phyloP scores from a whole-genome alignment of 2,797 vertebrate species.

The Notolepis coatsorum region DNA sequence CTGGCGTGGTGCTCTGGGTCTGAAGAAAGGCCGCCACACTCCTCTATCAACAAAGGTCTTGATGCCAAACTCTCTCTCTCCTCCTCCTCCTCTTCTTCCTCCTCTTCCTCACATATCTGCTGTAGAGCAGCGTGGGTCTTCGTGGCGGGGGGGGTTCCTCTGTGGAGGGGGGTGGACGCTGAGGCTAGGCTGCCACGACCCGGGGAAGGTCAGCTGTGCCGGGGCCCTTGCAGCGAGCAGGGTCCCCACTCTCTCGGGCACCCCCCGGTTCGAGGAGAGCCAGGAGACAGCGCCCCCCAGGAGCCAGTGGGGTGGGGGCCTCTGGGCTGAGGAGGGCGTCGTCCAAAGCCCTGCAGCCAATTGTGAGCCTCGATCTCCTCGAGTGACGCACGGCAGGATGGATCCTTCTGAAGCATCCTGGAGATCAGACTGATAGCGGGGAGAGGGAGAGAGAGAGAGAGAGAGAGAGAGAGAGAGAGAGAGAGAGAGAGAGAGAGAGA shows the following conservation, averaged over 20 bases:
- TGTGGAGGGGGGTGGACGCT: conserved; percentile 68
- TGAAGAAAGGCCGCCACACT: not conserved
- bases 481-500: not conserved
- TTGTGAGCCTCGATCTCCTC: conserved; percentile 84
- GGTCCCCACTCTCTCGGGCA: conserved; percentile 76
- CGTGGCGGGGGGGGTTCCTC: conserved; percentile 74
- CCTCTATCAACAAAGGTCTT: not conserved
- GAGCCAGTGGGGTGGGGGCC: conserved; percentile 78
- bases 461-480: not conserved
- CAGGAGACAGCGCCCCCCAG: conserved; percentile 60
- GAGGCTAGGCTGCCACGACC: conserved; percentile 64
- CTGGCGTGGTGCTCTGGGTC: conserved; percentile 10
- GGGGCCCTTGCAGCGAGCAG: conserved; percentile 67
- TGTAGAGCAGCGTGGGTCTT: conserved; percentile 84
- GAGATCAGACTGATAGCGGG: conserved; percentile 82
- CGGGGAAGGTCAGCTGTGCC: conserved; percentile 57
- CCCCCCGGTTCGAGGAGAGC: conserved; percentile 62
- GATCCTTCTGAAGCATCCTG: conserved; percentile 90
- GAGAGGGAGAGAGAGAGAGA: conserved; percentile 4
- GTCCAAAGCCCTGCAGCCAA: conserved; percentile 88
- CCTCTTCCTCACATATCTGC: conserved; percentile 86
- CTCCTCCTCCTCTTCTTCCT: conserved; percentile 74
- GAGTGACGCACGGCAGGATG: conserved; percentile 81
- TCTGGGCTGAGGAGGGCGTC: conserved; percentile 81
- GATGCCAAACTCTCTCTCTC: conserved; percentile 12